Base-by-base conservation (phyloP, 2,113 vertebrate species). In the Boleophthalmus pectinirostris region DNA sequence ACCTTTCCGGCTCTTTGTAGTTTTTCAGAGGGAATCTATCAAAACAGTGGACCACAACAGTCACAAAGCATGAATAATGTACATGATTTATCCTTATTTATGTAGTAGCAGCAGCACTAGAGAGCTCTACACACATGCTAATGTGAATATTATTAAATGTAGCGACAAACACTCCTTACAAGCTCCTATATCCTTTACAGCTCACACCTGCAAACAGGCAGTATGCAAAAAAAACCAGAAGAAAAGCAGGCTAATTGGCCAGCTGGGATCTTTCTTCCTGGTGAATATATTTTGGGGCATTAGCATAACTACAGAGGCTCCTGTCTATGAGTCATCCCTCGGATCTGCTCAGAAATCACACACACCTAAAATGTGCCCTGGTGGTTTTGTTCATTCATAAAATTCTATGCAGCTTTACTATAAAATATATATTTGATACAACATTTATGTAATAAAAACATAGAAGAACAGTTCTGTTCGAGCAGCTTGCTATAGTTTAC, bases 1-100 rank as follows among this genome's bases (percentile, higher is more conserved):
- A 96, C 95, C 84, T 98, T 98, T 75, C 96, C 97, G 74, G 96
- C 95, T 85, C 95, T 94, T 85, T 97, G 95, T 84, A 98, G 96
- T 91, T 97, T 98, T 90, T 99, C 97, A 76, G 97, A 97, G 79
- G 96, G 97, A 78, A 98, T 93, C 97, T 98, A 82, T 18, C 29
- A 89, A 80, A 88, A 12, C 12, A 46, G 33, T 24, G 23, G 2
- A 43, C 5, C 20, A 43, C 2, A 29, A 45, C n/a, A 8, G 25
- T 61, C 25, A 61, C 25, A 61, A 33, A 64, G 33, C 33, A 64
- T 38, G 18, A 35, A 64, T 38, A 64, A 61, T 65, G 18, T 43
- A 65, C 35, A 65, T 5, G 15, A 23, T 66, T 14, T 16, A 47
- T 66, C 21, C 38, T 66, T 66, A 46, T 66, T 66, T 23, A 25